phyloP scores from a whole-genome alignment of 2,888 invertebrate genomes.

The Drosophila melanocephala region DNA sequence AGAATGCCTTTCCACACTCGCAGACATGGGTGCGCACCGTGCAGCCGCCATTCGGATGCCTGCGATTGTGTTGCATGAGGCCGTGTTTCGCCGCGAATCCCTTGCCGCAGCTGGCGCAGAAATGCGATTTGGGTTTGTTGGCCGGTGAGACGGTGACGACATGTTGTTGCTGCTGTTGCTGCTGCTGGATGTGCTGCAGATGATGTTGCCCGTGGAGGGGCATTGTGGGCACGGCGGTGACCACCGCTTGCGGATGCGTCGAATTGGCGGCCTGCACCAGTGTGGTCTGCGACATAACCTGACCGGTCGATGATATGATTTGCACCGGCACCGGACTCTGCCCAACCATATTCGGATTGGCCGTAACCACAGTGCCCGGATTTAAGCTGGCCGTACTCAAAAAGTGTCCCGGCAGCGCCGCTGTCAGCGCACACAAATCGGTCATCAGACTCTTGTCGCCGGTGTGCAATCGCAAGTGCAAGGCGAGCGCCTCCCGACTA shows the following conservation, averaged over 20 bases:
- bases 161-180: slow-evolving; percentile 81
- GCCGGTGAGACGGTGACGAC: slow-evolving; percentile 76
- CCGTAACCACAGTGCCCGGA: slow-evolving; percentile 85
- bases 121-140: slow-evolving; percentile 90
- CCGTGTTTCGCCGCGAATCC: slow-evolving; percentile 94
- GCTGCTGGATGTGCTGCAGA: slow-evolving; percentile 72
- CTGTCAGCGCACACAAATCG: slow-evolving; percentile 92
- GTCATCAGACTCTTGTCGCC: slow-evolving; percentile 93
- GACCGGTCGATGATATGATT: slow-evolving; percentile 86
- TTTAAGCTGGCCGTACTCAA: slow-evolving; percentile 85
- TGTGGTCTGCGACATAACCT: slow-evolving; percentile 85
- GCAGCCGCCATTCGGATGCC: slow-evolving; percentile 92
- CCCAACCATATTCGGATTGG: slow-evolving; percentile 84
- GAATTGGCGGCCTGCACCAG: slow-evolving; percentile 85
- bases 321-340: slow-evolving; percentile 86
- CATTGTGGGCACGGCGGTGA: slow-evolving; percentile 83
- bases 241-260: slow-evolving; percentile 83
- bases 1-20: slow-evolving; percentile 94
- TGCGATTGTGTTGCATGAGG: slow-evolving; percentile 91
- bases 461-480: slow-evolving; percentile 92
- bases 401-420: slow-evolving; percentile 90
- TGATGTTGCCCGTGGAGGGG: slow-evolving; percentile 86
- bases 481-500: slow-evolving; percentile 91
- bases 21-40: slow-evolving; percentile 92
- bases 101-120: slow-evolving; percentile 92